Percentiles rank a stretch among this genome's conserved stretches.
Evolutionary conservation across 1,140 invertebrate genomes (phyloP).

Genomic region (Cydia strobilella): DNA sequence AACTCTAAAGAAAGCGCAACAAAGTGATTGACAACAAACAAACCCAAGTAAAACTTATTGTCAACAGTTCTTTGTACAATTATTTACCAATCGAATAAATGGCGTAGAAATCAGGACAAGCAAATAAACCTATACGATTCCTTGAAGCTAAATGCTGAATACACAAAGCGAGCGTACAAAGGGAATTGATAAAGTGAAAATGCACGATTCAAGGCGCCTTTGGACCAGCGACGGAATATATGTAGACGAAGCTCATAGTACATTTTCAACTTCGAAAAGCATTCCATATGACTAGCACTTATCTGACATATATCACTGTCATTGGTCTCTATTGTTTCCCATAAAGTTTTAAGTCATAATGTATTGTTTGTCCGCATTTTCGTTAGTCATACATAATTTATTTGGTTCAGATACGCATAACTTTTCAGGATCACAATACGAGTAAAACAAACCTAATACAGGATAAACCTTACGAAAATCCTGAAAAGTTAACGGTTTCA

Average conservation of each 20-base stretch:
- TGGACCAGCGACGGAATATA: background rate
- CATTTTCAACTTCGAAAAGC: too few relatives aligned
- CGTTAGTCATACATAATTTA: too few relatives aligned
- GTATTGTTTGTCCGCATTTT: too few relatives aligned
- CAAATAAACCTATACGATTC: constrained; percentile 7
- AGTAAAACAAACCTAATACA: too few relatives aligned
- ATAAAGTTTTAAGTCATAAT: too few relatives aligned
- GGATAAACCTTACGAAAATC: too few relatives aligned
- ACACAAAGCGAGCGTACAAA: background rate
- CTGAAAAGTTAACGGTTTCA: too few relatives aligned
- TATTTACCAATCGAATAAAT: constrained; percentile 1
- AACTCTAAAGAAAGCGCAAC: background rate
- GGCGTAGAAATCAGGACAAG: constrained; percentile 10
- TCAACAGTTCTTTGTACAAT: background rate
- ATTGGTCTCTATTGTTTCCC: too few relatives aligned
- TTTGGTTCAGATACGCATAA: too few relatives aligned
- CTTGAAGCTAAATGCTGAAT: constrained; percentile 3
- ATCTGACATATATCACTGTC: too few relatives aligned
- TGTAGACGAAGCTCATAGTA: background rate
- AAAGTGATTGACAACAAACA: constrained; percentile 1
- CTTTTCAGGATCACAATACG: too few relatives aligned
- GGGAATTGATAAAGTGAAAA: constrained; percentile 20
- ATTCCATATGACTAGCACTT: too few relatives aligned
- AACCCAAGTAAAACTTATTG: background rate
- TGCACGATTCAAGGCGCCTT: background rate